Conservation (phyloP, 2,888 invertebrate species). For the Drosophila pseudotakahashii region DNA sequence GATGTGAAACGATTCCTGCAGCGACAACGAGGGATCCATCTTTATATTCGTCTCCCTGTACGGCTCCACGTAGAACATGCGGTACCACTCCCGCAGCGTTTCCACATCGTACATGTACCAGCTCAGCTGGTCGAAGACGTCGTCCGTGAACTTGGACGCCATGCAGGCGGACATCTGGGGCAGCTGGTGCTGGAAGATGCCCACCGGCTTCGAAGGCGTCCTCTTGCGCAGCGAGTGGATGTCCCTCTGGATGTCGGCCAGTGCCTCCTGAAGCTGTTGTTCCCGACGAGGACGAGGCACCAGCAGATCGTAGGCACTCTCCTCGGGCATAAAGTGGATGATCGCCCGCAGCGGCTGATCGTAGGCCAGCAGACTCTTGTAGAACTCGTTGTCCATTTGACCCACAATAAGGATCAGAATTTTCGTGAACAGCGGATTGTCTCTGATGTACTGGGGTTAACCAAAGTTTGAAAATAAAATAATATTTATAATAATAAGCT, state of each 20-base stretch:
- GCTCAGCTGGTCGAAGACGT: conserved; percentile 77
- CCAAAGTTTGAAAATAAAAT: neutral
- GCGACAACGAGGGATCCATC: conserved; percentile 42
- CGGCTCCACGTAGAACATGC: conserved; percentile 63
- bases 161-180: conserved; percentile 77
- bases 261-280: conserved; percentile 49
- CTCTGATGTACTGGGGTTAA: conserved; percentile 63
- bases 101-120: conserved; percentile 80
- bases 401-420: conserved; percentile 73
- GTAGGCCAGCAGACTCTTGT: conserved; percentile 53
- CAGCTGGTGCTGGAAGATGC: conserved; percentile 71
- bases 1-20: conserved; percentile 39
- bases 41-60: conserved; percentile 69
- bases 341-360: conserved; percentile 71
- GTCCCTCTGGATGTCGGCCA: conserved; percentile 59
- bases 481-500: no score
- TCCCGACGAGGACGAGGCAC: conserved; percentile 69
- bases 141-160: conserved; percentile 51
- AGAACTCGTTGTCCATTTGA: conserved; percentile 55
- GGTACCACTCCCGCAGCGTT: conserved; percentile 70
- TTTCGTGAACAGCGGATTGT: conserved; percentile 59
- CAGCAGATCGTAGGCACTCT: conserved; percentile 69
- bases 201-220: conserved; percentile 64
- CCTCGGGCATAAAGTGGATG: conserved; percentile 77
- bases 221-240: conserved; percentile 65